phyloP scores from a whole-genome alignment of 2,797 vertebrate species.

The Dendrocincla fuliginosa region DNA sequence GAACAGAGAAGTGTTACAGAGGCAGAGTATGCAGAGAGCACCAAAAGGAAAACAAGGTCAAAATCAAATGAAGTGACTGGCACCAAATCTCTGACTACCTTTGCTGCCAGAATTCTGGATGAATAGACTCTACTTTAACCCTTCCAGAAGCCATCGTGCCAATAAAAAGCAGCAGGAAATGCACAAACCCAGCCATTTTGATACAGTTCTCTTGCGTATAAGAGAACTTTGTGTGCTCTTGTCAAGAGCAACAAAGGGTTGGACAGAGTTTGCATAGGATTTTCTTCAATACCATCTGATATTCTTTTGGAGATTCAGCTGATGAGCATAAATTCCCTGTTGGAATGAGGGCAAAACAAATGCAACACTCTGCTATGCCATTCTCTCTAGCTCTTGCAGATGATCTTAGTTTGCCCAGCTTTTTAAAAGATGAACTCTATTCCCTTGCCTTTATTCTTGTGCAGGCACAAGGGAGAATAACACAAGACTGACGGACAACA shows the following conservation, averaged over 20 bases:
- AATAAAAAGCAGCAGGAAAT: slow-evolving; percentile 28
- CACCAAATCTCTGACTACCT: slow-evolving; percentile 12
- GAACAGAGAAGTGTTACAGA: neutral
- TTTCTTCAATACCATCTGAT: neutral
- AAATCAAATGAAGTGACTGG: neutral
- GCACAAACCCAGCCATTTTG: neutral
- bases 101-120: slow-evolving; percentile 34
- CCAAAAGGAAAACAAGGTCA: slow-evolving; percentile 16
- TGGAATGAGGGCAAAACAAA: neutral
- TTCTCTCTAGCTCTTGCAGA: neutral
- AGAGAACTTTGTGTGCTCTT: neutral
- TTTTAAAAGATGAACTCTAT: neutral
- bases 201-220: neutral
- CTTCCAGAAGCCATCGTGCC: neutral
- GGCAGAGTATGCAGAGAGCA: neutral
- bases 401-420: neutral
- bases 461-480: neutral
- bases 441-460: neutral
- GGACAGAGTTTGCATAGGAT: neutral
- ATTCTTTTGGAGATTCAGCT: neutral
- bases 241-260: neutral
- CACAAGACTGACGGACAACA: neutral
- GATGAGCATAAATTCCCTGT: neutral
- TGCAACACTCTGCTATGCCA: accelerated
- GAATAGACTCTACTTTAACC: neutral